Evolutionary conservation across 2,113 vertebrate species (phyloP).

Genomic region (Coreoperca whiteheadi): DNA sequence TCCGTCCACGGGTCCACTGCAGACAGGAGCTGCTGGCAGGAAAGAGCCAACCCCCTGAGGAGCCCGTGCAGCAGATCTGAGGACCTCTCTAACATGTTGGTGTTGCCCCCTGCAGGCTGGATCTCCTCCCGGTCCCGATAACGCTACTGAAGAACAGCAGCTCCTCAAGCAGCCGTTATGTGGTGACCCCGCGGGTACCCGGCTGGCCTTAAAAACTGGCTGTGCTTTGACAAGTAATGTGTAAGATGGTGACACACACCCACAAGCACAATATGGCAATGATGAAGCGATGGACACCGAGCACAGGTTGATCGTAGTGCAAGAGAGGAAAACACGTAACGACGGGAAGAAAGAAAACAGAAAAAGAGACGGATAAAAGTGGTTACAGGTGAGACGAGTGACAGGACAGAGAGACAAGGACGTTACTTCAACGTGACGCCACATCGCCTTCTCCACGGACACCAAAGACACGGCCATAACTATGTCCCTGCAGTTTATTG

Average conservation of each 20-base stretch:
- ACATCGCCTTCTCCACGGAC: neutral
- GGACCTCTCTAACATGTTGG: too few relatives aligned
- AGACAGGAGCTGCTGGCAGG: too few relatives aligned
- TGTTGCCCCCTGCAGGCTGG: neutral
- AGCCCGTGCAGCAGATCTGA: neutral
- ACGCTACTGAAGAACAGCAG: neutral
- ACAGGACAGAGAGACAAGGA: too few relatives aligned
- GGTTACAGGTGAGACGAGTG: neutral
- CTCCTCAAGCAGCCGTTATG: neutral
- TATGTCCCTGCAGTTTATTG: too few relatives aligned
- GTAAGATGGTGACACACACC: neutral
- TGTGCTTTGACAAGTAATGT: neutral
- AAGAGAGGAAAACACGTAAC: too few relatives aligned
- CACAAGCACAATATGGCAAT: constrained; percentile 4
- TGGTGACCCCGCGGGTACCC: too few relatives aligned
- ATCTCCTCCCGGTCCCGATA: neutral
- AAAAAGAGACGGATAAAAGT: neutral
- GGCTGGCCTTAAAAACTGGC: neutral
- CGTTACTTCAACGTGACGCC: neutral
- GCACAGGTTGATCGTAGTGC: constrained; percentile 8
- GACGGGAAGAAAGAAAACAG: neutral
- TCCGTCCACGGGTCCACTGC: too few relatives aligned
- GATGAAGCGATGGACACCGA: constrained; percentile 52
- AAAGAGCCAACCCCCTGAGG: too few relatives aligned
- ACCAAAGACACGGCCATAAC: too few relatives aligned